Conservation (phyloP, 30 jellyfish, hydroid and myxozoan species). For the Cassiopea xamachana region DNA sequence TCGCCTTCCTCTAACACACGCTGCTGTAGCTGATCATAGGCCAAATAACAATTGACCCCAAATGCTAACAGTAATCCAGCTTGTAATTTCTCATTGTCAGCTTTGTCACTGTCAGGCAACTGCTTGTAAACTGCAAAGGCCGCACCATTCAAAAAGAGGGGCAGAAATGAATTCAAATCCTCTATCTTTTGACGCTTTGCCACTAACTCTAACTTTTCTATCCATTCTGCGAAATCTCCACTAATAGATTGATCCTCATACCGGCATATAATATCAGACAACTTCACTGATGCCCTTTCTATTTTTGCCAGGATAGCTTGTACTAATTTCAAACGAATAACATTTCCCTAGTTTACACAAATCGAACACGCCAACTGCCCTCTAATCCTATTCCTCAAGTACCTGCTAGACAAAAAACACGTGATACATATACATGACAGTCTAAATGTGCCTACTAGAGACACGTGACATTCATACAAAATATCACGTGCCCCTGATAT, state of each 20-base stretch:
- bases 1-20: constrained; percentile 12
- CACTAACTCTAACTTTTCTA: constrained; percentile 12
- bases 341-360: background rate
- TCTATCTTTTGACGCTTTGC: background rate
- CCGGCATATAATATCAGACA: constrained; percentile 19
- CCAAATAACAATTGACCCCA: background rate
- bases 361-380: constrained; percentile 26
- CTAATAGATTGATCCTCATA: constrained; percentile 7
- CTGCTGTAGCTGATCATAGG: constrained; percentile 3
- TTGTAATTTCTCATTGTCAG: background rate
- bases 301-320: constrained; percentile 9
- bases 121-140: background rate
- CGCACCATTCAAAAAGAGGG: background rate
- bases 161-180: background rate
- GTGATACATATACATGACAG: constrained; percentile 3
- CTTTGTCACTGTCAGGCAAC: background rate
- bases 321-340: background rate
- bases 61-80: background rate
- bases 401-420: constrained; percentile 10
- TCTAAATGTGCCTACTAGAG: constrained; percentile 15
- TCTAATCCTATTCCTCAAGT: constrained; percentile 10
- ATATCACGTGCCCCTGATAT: constrained; percentile 17
- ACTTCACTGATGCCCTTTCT: constrained; percentile 15
- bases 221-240: constrained; percentile 15
- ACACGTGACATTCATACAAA: constrained; percentile 14